phyloP scores from a whole-genome alignment of 1,140 invertebrate species.

The Ostrea denselamellosa region DNA sequence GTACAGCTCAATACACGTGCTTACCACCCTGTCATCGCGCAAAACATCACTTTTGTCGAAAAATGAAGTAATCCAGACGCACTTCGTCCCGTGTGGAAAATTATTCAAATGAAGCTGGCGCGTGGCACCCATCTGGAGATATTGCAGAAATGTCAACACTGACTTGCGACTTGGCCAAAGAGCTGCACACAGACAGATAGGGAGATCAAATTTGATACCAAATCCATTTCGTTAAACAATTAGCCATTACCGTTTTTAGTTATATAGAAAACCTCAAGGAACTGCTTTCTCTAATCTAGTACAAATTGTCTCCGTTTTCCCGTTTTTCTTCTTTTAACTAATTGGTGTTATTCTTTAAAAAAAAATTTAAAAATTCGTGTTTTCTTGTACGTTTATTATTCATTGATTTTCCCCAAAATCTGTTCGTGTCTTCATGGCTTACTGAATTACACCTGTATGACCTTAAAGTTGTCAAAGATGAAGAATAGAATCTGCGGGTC shows the following conservation, averaged over 20 bases:
- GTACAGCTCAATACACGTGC: slow-evolving; percentile 20
- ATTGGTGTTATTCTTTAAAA: background rate
- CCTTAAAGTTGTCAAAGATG: background rate
- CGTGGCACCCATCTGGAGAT: slow-evolving; percentile 30
- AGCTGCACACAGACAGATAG: background rate
- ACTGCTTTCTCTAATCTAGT: background rate
- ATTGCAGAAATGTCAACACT: slow-evolving; percentile 36
- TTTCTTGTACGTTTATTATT: background rate
- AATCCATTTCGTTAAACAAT: background rate
- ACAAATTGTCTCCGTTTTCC: background rate
- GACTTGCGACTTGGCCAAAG: background rate
- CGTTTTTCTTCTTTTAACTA: background rate
- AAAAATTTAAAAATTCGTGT: background rate
- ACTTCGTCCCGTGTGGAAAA: slow-evolving; percentile 20
- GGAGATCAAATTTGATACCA: background rate
- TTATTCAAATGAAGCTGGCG: background rate
- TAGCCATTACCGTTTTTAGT: background rate
- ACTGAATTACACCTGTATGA: slow-evolving; percentile 26
- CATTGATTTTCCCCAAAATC: background rate
- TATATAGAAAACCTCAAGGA: background rate
- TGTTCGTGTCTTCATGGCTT: background rate
- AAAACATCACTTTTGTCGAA: background rate
- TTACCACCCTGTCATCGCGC: background rate
- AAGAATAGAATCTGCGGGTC: background rate
- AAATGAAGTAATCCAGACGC: background rate